These are phyloP conservation scores for Mycteria americana DNA, from an alignment of 2,797 vertebrate genomes.

Conservation along the genomic window DNA sequence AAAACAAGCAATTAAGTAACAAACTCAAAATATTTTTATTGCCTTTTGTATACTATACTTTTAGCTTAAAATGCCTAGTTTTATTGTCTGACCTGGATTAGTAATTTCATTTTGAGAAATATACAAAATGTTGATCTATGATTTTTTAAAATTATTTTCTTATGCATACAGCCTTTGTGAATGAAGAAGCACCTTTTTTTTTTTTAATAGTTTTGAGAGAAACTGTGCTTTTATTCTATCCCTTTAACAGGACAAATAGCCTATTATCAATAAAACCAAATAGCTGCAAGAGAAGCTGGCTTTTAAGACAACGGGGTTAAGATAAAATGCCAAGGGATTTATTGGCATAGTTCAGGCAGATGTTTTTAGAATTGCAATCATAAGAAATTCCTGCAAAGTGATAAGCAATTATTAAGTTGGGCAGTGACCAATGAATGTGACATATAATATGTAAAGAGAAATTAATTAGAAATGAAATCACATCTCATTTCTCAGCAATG, in stretches of 20 bases:
- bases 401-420: background rate
- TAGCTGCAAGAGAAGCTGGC: background rate
- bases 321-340: background rate
- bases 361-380: background rate
- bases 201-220: background rate
- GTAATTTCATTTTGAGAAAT: background rate
- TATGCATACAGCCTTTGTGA: background rate
- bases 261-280: background rate
- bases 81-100: background rate
- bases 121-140: background rate
- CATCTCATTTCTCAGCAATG: background rate
- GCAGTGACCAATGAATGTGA: background rate
- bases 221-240: background rate
- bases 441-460: background rate
- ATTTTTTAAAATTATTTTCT: background rate
- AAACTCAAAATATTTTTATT: background rate
- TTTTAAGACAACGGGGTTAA: background rate
- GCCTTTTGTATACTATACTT: background rate
- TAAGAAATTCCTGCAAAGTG: background rate
- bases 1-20: background rate
- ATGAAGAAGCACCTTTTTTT: background rate
- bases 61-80: background rate
- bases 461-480: background rate
- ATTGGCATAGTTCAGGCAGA: background rate
- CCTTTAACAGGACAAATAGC: background rate